Base-by-base conservation (phyloP, 2,797 vertebrate species). In the Myotis planiceps region DNA sequence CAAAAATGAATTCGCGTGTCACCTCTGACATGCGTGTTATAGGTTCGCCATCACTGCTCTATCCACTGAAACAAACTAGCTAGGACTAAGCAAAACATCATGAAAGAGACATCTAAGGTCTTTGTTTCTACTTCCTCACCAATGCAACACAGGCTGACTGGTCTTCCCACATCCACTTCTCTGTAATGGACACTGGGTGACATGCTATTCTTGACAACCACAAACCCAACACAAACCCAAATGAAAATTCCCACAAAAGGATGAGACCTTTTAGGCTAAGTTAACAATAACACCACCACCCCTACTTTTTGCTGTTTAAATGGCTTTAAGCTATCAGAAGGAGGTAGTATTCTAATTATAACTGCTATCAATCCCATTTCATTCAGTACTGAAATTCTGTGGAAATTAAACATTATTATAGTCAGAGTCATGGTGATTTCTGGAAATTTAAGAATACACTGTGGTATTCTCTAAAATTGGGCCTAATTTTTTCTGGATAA, bases 401-500 rank as follows among this genome's bases (percentile, higher is more conserved):
- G 66, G 60, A 42, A 53, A 29, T 90, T 82, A 85, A 97, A 75
- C 13, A 37, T 69, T 68, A 60, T 76, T 68, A 74, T 4, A 94
- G 55, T 60, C 21, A 74, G 66, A 84, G 34, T 69, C 45, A 25
- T 53, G 49, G 34, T 12, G 18, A 84, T 82, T 68, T 92, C 47
- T 87, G 66, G 49, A 88, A 94, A 93, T 66, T 51, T 92, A 82
- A 76, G 51, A 88, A 95, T 94, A 95, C 47, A 90, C 16, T 32
- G 47, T 86, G 21, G 74, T 39, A 76, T 82, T 95, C 42, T 92
- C 86, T 95, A 92, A 95, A 97, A 90, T 97, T 81, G 94, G 76
- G 60, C 34, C 76, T 72, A 88, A 87, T 95, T 89, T 94, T 58
- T 94, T 90, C 69, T 71, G 63, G 49, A 75, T 94, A 92, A 88